Percentiles rank a stretch among this genome's conserved stretches.
Evolutionary conservation across 2,888 invertebrate genomes (phyloP).

Genomic region (Hyles lineata): DNA sequence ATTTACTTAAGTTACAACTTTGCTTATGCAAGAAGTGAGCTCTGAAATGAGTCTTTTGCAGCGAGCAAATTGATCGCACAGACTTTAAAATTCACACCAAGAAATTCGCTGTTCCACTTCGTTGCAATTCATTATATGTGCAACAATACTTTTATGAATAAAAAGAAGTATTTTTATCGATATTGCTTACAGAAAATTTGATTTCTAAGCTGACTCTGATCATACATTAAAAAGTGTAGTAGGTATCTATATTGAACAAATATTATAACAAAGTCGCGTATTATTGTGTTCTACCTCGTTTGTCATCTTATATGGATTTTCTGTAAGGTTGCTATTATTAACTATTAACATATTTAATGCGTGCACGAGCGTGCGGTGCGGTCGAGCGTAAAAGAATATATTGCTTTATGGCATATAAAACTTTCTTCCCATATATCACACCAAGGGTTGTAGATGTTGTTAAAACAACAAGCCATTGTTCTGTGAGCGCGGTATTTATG

Average conservation of each 20-base stretch:
- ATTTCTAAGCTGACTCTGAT: not conserved
- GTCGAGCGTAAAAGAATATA: not conserved
- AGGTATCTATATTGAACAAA: not conserved
- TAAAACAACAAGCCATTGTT: not conserved
- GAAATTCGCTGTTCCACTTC: not conserved
- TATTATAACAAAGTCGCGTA: not conserved
- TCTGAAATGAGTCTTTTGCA: not conserved
- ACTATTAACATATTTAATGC: not conserved
- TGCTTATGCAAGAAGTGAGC: not conserved
- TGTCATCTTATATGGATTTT: not conserved
- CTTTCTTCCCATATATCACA: conserved; percentile 15
- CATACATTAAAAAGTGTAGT: not conserved
- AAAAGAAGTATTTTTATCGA: not conserved
- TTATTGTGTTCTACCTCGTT: not conserved
- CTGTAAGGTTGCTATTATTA: not conserved
- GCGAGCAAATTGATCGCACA: not conserved
- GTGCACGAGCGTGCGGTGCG: not conserved
- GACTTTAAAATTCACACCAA: not conserved
- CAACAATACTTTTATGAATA: not conserved
- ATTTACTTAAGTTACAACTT: not conserved
- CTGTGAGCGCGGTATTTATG: not conserved
- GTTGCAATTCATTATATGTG: not conserved
- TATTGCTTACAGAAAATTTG: not conserved
- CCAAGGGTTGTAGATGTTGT: not conserved
- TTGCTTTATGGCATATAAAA: not conserved